Evolutionary conservation across 2,888 invertebrate species (phyloP).

Genomic region (Trichopria drosophilae): DNA sequence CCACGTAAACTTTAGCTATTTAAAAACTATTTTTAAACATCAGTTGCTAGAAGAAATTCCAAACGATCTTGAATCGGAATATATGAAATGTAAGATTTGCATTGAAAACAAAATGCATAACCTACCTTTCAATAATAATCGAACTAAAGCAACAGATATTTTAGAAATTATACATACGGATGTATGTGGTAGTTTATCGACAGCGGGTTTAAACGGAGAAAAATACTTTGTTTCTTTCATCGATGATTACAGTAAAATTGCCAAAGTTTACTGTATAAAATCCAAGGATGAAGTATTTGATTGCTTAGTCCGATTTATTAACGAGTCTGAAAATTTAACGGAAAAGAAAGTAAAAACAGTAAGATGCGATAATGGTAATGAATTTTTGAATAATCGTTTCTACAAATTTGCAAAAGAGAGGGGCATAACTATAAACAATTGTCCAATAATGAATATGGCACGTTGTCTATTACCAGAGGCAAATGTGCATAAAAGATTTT

Average conservation of each 20-base stretch:
- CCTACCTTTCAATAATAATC: constrained; percentile 34
- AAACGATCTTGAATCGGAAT: no score
- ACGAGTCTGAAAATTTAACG: constrained; percentile 21
- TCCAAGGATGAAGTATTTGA: no score
- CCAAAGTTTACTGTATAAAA: constrained; percentile 31
- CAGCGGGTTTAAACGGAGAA: no score
- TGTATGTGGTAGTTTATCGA: constrained; percentile 28
- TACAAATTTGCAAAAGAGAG: constrained; percentile 22
- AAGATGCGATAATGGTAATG: constrained; percentile 35
- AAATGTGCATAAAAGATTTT: constrained; percentile 6
- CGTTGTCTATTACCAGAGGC: not conserved
- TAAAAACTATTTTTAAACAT: not conserved
- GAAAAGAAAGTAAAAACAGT: constrained; percentile 29
- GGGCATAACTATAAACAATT: constrained; percentile 13
- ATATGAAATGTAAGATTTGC: no score
- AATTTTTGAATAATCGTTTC: constrained; percentile 25
- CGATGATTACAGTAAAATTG: constrained; percentile 36
- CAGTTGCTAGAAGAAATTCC: not conserved
- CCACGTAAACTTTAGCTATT: not conserved
- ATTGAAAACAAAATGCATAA: constrained; percentile 35
- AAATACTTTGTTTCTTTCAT: constrained; percentile 35
- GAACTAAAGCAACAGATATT: constrained; percentile 33
- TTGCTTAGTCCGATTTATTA: constrained; percentile 32
- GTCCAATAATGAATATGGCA: constrained; percentile 4
- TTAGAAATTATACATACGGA: no score